phyloP scores from a whole-genome alignment of 2,113 vertebrate species.

The Empidonax traillii region DNA sequence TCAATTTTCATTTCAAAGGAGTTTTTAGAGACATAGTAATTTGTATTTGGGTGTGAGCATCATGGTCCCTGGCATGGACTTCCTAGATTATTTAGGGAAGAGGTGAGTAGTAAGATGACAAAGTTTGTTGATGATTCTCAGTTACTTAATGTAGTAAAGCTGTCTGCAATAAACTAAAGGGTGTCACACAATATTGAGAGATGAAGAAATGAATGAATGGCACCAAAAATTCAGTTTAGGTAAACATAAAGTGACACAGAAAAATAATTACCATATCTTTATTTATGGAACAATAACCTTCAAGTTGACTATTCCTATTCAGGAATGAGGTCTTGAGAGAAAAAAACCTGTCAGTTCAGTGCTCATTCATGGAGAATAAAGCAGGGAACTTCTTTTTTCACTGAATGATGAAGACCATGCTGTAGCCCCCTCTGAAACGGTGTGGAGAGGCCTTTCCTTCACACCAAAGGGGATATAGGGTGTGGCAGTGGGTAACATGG shows the following conservation, averaged over 20 bases:
- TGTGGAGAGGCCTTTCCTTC: not conserved
- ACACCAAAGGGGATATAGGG: no score
- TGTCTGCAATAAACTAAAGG: not conserved
- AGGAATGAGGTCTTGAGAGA: not conserved
- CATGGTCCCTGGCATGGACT: accelerated
- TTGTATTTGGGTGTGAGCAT: not conserved
- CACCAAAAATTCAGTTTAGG: not conserved
- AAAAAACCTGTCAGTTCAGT: not conserved
- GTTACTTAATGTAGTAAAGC: not conserved
- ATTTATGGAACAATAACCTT: not conserved
- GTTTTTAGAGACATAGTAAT: not conserved
- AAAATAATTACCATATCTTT: not conserved
- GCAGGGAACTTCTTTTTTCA: not conserved
- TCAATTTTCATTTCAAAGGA: not conserved
- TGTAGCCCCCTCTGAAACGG: not conserved
- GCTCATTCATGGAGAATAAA: not conserved
- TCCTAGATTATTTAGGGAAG: not conserved
- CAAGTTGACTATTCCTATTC: not conserved
- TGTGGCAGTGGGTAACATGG: not conserved
- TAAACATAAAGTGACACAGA: not conserved
- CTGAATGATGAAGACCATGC: not conserved
- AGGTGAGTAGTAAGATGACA: not conserved
- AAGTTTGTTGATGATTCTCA: not conserved
- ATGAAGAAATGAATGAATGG: not conserved
- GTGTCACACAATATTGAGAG: accelerated